A percentile compares a stretch with the other conserved stretches of the same genome.
These are phyloP conservation scores for Bemisia tabaci DNA, from an alignment of 1,140 invertebrate genomes.

Conservation along the genomic window DNA sequence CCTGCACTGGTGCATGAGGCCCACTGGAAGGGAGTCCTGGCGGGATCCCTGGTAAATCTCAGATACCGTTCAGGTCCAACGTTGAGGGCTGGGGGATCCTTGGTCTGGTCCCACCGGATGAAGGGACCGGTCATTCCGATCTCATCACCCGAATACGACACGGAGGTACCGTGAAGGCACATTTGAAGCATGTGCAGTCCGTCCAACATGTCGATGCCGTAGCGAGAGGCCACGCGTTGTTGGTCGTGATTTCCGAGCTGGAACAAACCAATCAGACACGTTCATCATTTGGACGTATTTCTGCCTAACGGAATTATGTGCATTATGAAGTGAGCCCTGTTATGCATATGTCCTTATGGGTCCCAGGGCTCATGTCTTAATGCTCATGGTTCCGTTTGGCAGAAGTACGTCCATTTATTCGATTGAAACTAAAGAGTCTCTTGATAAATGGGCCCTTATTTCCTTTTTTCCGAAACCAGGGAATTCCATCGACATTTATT, in stretches of 20 bases:
- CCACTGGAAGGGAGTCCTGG: conserved; percentile 64
- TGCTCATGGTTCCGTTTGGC: no score
- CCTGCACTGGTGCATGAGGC: conserved; percentile 42
- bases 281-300: no score
- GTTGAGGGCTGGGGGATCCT: conserved; percentile 31
- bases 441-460: no score
- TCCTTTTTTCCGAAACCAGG: no score
- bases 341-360: no score
- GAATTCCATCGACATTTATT: no score
- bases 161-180: conserved; percentile 54
- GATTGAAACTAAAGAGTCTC: no score
- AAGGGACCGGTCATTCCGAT: conserved; percentile 54
- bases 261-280: no score
- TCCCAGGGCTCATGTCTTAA: no score
- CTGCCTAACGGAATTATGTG: no score
- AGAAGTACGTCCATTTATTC: no score
- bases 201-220: conserved; percentile 46
- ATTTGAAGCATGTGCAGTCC: conserved; percentile 58
- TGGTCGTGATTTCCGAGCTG: conserved; percentile 66
- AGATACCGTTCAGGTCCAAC: conserved; percentile 36
- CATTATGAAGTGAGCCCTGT: no score
- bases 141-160: conserved; percentile 67
- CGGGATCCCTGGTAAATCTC: conserved; percentile 42
- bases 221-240: conserved; percentile 45
- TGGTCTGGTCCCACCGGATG: conserved; percentile 38